These are phyloP conservation scores for Axinella damicornis DNA, from an alignment of 37 sponge, comb jelly and placozoan species.

Conservation along the genomic window DNA sequence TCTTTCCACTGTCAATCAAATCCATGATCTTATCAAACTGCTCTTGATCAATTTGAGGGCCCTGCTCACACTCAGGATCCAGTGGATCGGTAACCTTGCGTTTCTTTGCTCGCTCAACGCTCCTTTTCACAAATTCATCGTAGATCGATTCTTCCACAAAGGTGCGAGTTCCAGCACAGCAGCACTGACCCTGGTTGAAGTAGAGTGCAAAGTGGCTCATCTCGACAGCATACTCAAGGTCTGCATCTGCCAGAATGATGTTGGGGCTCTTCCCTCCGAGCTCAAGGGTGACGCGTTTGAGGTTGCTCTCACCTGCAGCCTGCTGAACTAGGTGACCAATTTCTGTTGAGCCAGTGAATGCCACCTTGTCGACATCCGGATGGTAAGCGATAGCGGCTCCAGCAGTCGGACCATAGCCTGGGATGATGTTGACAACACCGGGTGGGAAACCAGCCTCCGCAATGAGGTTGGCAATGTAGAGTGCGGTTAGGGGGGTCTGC, in stretches of 20 bases:
- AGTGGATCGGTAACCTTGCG: constrained; percentile 86
- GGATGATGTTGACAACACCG: constrained; percentile 94
- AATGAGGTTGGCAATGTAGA: constrained; percentile 88
- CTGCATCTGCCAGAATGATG: constrained; percentile 92
- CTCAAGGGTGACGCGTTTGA: constrained; percentile 96
- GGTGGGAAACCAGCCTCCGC: constrained; percentile 97
- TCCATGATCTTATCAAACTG: constrained; percentile 95
- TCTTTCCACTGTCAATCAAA: constrained; percentile 88
- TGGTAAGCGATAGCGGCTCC: constrained; percentile 94
- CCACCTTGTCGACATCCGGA: constrained; percentile 91
- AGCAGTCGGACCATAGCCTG: constrained; percentile 97
- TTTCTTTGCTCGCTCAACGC: constrained; percentile 75
- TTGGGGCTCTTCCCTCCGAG: constrained; percentile 98
- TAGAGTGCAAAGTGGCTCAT: constrained; percentile 88
- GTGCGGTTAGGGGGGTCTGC: constrained; percentile 96
- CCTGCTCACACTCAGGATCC: constrained; percentile 77
- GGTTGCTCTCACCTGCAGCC: constrained; percentile 91
- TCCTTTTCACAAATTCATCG: constrained; percentile 93
- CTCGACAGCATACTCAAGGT: constrained; percentile 92
- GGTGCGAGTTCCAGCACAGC: constrained; percentile 92
- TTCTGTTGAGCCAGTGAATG: constrained; percentile 98
- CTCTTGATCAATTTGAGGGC: constrained; percentile 93
- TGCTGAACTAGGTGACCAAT: constrained; percentile 91
- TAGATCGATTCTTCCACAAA: constrained; percentile 95
- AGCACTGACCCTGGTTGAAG: constrained; percentile 98